These are phyloP conservation scores for Zingel zingel DNA, from an alignment of 2,113 vertebrate genomes.

Conservation along the genomic window DNA sequence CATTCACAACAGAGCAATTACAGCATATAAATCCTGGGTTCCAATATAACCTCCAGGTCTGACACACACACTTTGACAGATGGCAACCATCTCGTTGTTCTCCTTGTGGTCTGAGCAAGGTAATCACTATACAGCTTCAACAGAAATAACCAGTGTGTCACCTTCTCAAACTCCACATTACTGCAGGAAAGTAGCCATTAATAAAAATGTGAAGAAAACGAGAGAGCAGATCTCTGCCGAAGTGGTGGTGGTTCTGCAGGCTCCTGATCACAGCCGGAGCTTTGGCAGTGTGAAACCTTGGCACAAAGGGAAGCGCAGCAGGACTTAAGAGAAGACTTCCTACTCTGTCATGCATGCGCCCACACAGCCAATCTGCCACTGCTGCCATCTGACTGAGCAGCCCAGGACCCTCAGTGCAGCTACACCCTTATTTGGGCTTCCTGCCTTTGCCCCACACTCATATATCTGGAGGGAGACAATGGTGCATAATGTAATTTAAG, in stretches of 20 bases:
- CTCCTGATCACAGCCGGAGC: slow-evolving; percentile 48
- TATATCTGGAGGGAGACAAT: neutral
- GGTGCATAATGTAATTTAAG: neutral
- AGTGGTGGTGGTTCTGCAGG: slow-evolving; percentile 45
- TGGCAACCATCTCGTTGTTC: neutral
- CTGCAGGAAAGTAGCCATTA: slow-evolving; percentile 27
- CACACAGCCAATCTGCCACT: slow-evolving; percentile 81
- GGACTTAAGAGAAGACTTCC: slow-evolving; percentile 71
- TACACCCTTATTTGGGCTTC: slow-evolving; percentile 40
- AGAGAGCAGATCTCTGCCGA: slow-evolving; percentile 25
- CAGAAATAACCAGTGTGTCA: slow-evolving; percentile 20
- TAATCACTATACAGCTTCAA: slow-evolving; percentile 5
- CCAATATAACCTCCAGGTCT: slow-evolving; percentile 10
- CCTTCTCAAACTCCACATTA: slow-evolving; percentile 23
- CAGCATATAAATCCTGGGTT: slow-evolving; percentile 7
- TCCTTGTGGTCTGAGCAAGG: neutral
- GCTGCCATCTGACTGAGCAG: slow-evolving; percentile 47
- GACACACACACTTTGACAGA: slow-evolving; percentile 3
- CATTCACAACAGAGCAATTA: slow-evolving; percentile 22
- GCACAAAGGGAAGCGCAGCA: slow-evolving; percentile 64
- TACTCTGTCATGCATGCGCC: slow-evolving; percentile 65
- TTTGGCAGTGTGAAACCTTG: slow-evolving; percentile 60
- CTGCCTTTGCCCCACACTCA: neutral
- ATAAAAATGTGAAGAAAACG: neutral
- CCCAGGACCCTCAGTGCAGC: slow-evolving; percentile 31